These are phyloP conservation scores for Odontocerum albicorne DNA, from an alignment of 2,888 invertebrate genomes.

Conservation along the genomic window DNA sequence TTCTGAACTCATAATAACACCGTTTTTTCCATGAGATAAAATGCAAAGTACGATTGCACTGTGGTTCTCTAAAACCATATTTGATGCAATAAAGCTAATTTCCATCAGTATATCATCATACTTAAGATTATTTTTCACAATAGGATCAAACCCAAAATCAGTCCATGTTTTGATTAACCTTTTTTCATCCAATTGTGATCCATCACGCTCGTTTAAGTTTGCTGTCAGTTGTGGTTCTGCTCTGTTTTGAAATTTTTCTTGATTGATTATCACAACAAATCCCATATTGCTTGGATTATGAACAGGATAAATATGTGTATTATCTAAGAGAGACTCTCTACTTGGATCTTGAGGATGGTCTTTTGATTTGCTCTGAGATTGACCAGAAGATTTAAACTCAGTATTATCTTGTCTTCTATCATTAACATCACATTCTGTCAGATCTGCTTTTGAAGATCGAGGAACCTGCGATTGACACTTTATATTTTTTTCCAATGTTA, in stretches of 20 bases:
- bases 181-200: slow-evolving; percentile 45
- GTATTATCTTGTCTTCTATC: no score
- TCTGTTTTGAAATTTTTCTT: slow-evolving; percentile 43
- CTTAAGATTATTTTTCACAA: slow-evolving; percentile 40
- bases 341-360: no score
- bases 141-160: slow-evolving; percentile 44
- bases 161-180: slow-evolving; percentile 43
- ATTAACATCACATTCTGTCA: no score
- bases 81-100: background rate
- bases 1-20: slow-evolving; percentile 53
- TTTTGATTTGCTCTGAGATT: no score
- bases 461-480: no score
- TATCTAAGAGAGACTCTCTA: no score
- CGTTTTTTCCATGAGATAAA: slow-evolving; percentile 39
- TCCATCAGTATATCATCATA: slow-evolving; percentile 3
- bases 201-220: slow-evolving; percentile 43
- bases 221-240: slow-evolving; percentile 25
- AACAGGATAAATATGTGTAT: background rate
- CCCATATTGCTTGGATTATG: slow-evolving; percentile 37
- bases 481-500: no score
- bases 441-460: no score
- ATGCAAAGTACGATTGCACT: slow-evolving; percentile 22
- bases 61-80: background rate
- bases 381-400: no score
- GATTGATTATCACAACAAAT: slow-evolving; percentile 48